phyloP scores from a whole-genome alignment of 2,113 vertebrate species.

The Casuarius casuarius region DNA sequence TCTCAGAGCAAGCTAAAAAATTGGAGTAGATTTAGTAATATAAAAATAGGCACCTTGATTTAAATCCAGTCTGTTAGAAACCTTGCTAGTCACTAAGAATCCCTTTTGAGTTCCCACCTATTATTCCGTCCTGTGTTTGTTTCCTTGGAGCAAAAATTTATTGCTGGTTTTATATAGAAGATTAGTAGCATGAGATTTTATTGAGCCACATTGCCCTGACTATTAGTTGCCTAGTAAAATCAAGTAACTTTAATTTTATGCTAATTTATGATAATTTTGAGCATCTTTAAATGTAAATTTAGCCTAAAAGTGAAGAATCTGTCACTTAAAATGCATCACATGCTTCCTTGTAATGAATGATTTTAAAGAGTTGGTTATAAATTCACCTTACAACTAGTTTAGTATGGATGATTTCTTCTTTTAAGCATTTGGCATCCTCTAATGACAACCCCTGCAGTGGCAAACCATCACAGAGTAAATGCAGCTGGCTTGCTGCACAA shows the following conservation, averaged over 20 bases:
- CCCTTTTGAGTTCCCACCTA: not conserved
- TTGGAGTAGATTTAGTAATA: not conserved
- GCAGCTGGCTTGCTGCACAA: conserved; percentile 44
- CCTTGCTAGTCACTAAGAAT: not conserved
- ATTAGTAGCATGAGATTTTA: not conserved
- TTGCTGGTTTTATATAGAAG: conserved; percentile 23
- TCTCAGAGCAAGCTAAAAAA: not conserved
- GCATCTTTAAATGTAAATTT: conserved; percentile 51
- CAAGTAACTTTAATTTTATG: conserved; percentile 58
- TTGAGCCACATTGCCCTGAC: conserved; percentile 31
- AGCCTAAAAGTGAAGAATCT: conserved; percentile 38
- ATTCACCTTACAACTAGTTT: conserved; percentile 62
- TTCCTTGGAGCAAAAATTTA: conserved; percentile 6
- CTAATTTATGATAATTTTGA: conserved; percentile 51
- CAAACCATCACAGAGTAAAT: conserved; percentile 51
- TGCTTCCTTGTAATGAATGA: conserved; percentile 52
- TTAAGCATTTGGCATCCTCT: conserved; percentile 57
- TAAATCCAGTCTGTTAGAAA: not conserved
- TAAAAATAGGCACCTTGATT: not conserved
- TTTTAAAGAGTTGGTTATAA: conserved; percentile 66
- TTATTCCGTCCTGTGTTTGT: not conserved
- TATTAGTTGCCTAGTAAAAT: conserved; percentile 47
- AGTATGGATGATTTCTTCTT: conserved; percentile 65
- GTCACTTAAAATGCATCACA: conserved; percentile 45
- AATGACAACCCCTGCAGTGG: conserved; percentile 59